Evolutionary conservation across 1,140 invertebrate genomes (phyloP).

Genomic region (Solen grandis): DNA sequence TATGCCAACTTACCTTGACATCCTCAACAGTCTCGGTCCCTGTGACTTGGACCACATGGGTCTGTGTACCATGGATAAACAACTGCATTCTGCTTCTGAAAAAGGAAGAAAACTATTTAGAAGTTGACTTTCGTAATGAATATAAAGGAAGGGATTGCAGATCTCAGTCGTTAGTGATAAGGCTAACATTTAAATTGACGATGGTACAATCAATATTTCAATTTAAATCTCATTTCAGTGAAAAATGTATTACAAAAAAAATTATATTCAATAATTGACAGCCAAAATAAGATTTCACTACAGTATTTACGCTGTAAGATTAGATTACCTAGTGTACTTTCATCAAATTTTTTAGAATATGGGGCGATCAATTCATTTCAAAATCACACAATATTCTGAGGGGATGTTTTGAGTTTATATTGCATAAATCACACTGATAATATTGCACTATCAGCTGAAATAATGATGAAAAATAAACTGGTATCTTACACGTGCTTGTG

Average conservation of each 20-base stretch:
- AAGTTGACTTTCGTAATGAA: no score
- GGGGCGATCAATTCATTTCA: neutral
- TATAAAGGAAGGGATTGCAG: neutral
- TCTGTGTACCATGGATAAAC: conserved; percentile 84
- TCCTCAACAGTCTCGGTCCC: conserved; percentile 84
- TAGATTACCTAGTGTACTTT: no score
- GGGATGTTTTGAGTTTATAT: neutral
- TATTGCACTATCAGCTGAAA: neutral
- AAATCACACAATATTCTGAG: neutral
- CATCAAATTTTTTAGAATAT: no score
- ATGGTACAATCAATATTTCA: neutral
- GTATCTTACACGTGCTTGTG: conserved; percentile 59
- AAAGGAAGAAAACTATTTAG: neutral
- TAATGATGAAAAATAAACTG: neutral
- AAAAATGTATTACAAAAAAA: no score
- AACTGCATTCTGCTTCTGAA: conserved; percentile 84
- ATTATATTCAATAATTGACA: no score
- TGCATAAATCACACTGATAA: neutral
- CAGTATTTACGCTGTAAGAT: no score
- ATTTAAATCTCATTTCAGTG: neutral
- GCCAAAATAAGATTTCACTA: no score
- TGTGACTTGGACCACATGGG: conserved; percentile 84
- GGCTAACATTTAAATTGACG: neutral
- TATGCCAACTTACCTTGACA: conserved; percentile 83
- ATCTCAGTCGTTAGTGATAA: neutral